Evolutionary conservation across 2,113 vertebrate genomes (phyloP), one percentile per base, ranked within the genome.

Genomic region (Lutjanus erythropterus): DNA sequence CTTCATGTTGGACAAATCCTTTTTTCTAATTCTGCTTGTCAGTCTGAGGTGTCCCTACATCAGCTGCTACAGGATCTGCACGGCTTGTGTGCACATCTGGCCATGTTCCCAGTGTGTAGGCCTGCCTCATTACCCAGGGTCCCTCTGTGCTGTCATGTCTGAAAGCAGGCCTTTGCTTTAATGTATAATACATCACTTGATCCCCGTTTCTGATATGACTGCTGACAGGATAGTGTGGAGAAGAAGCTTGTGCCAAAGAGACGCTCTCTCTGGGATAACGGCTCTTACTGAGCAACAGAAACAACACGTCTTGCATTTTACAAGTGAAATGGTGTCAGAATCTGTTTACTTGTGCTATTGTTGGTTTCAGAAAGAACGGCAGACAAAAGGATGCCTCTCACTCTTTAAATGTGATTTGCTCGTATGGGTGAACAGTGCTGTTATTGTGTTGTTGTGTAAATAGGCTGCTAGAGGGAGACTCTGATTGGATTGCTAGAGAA

Each of bases 101-200:
- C 78, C 6, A 27, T 60, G 71, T 79, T 91, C 88, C 86, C 82
- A 71, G 81, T 83, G 75, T 87, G 87, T 74, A 60, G 77, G 72
- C 81, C 78, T 83, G 89, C 92, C 87, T 93, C 91, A 92, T 93
- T 94, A 93, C 90, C 89, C 88, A 92, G 86, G 37, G 88, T 91
- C 90, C 87, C 92, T 88, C 89, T 89, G 91, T 88, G 90, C 91
- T 91, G 90, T 87, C 90, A 86, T 87, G 85, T 91, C 88, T 92
- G 90, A 85, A 88, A 90, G 87, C 86, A 79, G 87, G 81, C 86
- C 85, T 87, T 78, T 78, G 80, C 88, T 94, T 93, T 94, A 75
- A 93, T 94, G 91, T 93, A 92, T 95, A 88, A 94, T 93, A 90
- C 90, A 95, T 94, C 86, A 92, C 89, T 89, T 60, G 85, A 72